Evolutionary conservation across 2,797 vertebrate genomes (phyloP).

Genomic region (Sylvilagus floridanus): DNA sequence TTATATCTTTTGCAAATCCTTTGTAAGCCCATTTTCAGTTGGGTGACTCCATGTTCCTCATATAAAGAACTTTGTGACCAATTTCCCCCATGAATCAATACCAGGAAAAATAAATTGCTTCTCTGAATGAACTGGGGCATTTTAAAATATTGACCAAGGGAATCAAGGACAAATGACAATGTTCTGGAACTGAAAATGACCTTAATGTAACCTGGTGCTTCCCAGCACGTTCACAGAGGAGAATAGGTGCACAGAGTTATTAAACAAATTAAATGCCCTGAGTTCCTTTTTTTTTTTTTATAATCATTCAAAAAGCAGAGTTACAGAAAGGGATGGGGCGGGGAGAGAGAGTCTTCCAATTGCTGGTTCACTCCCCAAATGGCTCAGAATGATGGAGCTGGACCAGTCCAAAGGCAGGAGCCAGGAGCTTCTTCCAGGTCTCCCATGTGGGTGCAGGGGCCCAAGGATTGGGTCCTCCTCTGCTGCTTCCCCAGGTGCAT

Average conservation of each 20-base stretch:
- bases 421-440: no score
- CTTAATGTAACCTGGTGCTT: not conserved
- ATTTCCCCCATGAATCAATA: not conserved
- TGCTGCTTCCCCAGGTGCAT: no score
- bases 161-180: conserved; percentile 31
- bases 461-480: no score
- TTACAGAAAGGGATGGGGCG: no score
- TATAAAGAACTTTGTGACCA: not conserved
- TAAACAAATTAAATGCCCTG: not conserved
- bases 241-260: not conserved
- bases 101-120: conserved; percentile 32
- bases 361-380: no score
- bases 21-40: not conserved
- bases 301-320: no score
- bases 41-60: not conserved
- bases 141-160: conserved; percentile 12
- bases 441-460: no score
- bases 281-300: no score
- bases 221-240: not conserved
- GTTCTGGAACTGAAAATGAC: conserved; percentile 33
- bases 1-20: not conserved
- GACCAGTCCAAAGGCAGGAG: no score
- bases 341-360: no score
- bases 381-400: no score
- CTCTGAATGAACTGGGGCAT: not conserved